Evolutionary conservation across 2,113 vertebrate genomes (phyloP), one percentile per base, ranked within the genome.

Genomic region (Ahaetulla prasina): DNA sequence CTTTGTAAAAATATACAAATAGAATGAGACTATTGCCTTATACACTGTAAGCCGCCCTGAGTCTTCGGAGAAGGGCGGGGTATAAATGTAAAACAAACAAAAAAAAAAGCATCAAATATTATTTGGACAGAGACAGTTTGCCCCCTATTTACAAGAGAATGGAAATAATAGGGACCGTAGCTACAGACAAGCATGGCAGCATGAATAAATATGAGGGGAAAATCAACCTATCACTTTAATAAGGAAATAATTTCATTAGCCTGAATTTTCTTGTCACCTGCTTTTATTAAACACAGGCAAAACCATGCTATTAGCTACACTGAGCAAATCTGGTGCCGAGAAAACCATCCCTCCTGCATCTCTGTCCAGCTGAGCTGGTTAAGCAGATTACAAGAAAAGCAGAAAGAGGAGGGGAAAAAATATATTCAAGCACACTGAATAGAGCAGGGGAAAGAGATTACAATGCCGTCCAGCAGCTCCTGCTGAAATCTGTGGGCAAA

Each of bases 371-470:
- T 57, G 60, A 85, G 92, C 93, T 92, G 25, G 92, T 95, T 94
- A 95, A 93, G 87, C 92, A 86, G 93, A 96, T 94, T 94, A 91
- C 93, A 4, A 57, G 84, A 90, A 2, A 89, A 90, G 92, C 63
- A 57, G 0, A 1, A 18, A 39, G 18, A n/a, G 14, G n/a, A 85
- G 9, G 39, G 85, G 80, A 85, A 39, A 92, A 63, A 90, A 94
- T 30, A 25, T 9, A 57, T 14, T 57, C 47, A 18, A 8, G 50
- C 90, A 91, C 85, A 90, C 90, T 92, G 91, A 84, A 0, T 80
- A 10, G 85, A 85, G 88, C 63, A 89, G 8, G 45, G 55, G 2
- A 57, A 90, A 25, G n/a, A 43, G 30, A 87, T 85, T 57, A 14
- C 55, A 68, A n/a, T 23, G 47, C 88, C 57, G 74, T 35, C 49